phyloP scores from a whole-genome alignment of 2,113 vertebrate genomes.

The Strix uralensis region DNA sequence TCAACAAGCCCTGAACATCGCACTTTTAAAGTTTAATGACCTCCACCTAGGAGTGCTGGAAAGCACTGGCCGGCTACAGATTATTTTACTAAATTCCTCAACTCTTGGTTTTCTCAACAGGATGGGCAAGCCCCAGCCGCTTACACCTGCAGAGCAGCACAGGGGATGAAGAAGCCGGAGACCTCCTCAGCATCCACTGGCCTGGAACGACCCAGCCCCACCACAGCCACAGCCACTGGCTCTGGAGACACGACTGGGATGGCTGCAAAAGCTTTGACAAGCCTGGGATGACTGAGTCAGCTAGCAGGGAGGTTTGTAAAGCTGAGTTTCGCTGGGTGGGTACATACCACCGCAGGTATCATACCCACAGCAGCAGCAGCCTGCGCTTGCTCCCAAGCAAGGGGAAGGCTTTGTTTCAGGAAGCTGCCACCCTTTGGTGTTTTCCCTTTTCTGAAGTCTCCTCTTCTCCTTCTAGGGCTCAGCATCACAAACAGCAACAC shows the following conservation, averaged over 20 bases:
- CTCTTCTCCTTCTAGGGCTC: neutral
- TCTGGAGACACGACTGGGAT: neutral
- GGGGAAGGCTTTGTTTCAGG: neutral
- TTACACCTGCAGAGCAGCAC: neutral
- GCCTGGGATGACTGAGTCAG: neutral
- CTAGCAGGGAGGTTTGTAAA: neutral
- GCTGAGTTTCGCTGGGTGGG: neutral
- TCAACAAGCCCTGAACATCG: neutral
- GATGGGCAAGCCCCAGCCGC: neutral
- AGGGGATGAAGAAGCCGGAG: neutral
- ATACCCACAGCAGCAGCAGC: neutral
- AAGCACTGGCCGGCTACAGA: neutral
- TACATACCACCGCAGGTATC: neutral
- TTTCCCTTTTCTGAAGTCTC: neutral
- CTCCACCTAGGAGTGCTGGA: neutral
- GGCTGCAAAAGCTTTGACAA: neutral
- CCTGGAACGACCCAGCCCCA: neutral
- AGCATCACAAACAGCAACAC: neutral
- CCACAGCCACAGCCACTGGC: fast-evolving
- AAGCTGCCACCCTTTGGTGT: neutral
- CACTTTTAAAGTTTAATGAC: neutral
- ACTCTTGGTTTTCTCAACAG: neutral
- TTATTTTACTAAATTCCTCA: neutral
- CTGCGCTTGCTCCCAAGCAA: neutral
- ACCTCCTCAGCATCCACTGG: neutral